These are phyloP conservation scores for Lasioglossum calceatum DNA, from an alignment of 2,888 invertebrate genomes.

Conservation along the genomic window DNA sequence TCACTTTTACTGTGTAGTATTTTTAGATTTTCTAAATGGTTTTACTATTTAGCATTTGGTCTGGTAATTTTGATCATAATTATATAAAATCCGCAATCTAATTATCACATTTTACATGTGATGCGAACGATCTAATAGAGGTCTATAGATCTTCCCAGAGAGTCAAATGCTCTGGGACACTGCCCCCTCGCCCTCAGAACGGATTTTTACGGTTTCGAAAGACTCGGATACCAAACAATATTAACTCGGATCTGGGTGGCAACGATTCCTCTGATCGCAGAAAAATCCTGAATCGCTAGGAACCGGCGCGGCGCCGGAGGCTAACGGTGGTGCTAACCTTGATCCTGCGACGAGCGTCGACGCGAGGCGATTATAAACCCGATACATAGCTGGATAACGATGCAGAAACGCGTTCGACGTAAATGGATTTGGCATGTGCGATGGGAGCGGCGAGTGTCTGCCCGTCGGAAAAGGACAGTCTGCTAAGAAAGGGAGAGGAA, in stretches of 20 bases:
- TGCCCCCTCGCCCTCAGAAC: neutral
- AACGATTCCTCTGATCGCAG: neutral
- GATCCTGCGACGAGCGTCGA: conserved; percentile 50
- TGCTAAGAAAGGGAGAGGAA: conserved; percentile 29
- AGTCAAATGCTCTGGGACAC: neutral
- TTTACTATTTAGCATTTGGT: neutral
- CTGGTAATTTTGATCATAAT: neutral
- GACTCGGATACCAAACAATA: neutral
- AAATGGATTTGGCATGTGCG: conserved; percentile 58
- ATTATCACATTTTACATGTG: neutral
- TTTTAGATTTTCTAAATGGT: neutral
- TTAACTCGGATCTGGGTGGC: neutral
- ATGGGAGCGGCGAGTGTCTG: conserved; percentile 49
- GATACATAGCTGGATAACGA: conserved; percentile 50
- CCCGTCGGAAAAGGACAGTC: conserved; percentile 37
- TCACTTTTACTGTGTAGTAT: neutral
- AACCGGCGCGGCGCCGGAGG: conserved; percentile 22
- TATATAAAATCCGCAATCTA: neutral
- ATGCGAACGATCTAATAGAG: neutral
- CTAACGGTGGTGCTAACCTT: conserved; percentile 54
- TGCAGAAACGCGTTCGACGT: conserved; percentile 43
- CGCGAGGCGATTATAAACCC: conserved; percentile 45
- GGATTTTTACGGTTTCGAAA: neutral
- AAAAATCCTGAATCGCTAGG: conserved; percentile 15
- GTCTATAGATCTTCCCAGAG: neutral